phyloP scores from a whole-genome alignment of 1,140 invertebrate species.

The Macrostomum lignano region DNA sequence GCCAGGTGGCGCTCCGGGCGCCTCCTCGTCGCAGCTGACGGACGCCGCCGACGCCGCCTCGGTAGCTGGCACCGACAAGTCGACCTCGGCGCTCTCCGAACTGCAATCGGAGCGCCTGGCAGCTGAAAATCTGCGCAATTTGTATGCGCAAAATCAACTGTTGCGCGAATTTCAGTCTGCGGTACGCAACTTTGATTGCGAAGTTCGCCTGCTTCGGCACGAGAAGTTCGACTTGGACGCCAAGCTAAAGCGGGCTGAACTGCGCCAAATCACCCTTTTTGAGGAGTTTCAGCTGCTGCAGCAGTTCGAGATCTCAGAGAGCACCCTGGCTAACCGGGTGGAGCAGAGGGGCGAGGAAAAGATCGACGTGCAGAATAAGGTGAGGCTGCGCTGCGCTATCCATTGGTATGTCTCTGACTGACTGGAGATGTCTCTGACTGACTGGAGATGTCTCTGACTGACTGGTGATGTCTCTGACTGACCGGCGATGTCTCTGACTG shows the following conservation, averaged over 20 bases:
- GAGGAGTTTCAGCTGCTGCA: constrained; percentile 46
- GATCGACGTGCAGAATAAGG: constrained; percentile 27
- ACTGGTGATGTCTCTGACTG: too few species aligned
- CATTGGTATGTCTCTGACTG: background rate
- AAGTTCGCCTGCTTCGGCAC: constrained; percentile 34
- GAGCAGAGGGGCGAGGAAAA: constrained; percentile 34
- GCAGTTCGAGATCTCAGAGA: constrained; percentile 42
- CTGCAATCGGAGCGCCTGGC: background rate
- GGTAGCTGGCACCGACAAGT: background rate
- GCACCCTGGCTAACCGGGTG: constrained; percentile 35
- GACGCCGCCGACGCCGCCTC: background rate
- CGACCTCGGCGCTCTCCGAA: background rate
- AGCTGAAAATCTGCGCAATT: background rate
- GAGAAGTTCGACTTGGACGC: constrained; percentile 36
- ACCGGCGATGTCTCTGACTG: background rate
- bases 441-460: too few species aligned
- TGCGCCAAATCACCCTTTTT: constrained; percentile 40
- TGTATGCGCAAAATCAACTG: constrained; percentile 17
- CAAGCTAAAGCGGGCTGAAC: constrained; percentile 31
- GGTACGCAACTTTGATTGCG: constrained; percentile 37
- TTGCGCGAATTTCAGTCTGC: constrained; percentile 30
- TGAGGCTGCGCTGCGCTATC: constrained; percentile 3
- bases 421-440: background rate
- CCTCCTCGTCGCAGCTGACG: too few species aligned
- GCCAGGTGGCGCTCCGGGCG: too few species aligned